Evolutionary conservation across 2,797 vertebrate species (phyloP).

Genomic region (Meriones psammophilus): DNA sequence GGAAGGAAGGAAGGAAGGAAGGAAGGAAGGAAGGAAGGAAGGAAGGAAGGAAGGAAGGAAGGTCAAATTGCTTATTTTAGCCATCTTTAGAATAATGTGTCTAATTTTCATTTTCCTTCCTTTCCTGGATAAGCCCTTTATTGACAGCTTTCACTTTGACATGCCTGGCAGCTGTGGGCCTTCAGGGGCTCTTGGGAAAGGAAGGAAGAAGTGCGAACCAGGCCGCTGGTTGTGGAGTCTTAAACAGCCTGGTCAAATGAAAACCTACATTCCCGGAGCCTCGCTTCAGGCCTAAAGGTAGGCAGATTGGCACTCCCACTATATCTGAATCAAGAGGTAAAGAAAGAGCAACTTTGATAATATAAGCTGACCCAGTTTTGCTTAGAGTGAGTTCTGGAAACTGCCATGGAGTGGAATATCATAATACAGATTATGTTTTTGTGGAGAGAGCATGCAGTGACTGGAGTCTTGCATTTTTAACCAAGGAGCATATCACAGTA

Average conservation of each 20-base stretch:
- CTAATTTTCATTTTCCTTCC: constrained; percentile 66
- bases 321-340: neutral
- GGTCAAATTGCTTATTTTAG: constrained; percentile 66
- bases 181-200: neutral
- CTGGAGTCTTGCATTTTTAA: constrained; percentile 61
- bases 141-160: constrained; percentile 46
- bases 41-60: neutral
- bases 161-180: neutral
- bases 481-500: neutral
- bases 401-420: neutral
- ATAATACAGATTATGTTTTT: neutral
- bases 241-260: neutral
- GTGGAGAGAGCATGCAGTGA: constrained; percentile 14
- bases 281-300: neutral
- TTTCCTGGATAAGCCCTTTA: constrained; percentile 41
- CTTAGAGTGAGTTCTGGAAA: constrained; percentile 20
- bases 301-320: too few relatives aligned
- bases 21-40: neutral
- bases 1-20: neutral
- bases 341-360: neutral
- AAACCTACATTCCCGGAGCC: neutral
- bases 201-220: constrained; percentile 49
- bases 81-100: constrained; percentile 68
- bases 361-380: neutral
- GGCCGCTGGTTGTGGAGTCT: constrained; percentile 53